Evolutionary conservation across 64 coral and sea anemone genomes (phyloP), one percentile per base, ranked within the genome.

Genomic region (Stichodactyla helianthus): DNA sequence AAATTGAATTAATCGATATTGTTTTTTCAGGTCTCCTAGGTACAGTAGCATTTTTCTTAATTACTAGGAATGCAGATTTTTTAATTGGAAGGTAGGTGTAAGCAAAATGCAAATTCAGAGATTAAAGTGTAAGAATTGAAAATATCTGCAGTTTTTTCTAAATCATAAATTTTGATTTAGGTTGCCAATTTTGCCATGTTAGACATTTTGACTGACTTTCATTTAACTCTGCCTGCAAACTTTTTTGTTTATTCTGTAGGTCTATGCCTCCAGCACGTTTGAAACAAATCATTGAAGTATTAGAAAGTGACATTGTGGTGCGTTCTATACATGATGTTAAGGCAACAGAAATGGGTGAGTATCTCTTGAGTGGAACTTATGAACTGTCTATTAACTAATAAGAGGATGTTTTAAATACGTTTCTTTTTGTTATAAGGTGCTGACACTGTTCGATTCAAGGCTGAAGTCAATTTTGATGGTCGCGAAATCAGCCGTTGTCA

Each of bases 401-500:
- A 3, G 27, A 74, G 12, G 26, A 65, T 65, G 6, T 5, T 17
- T 60, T 6, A 22, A n/a, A 23, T 74, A 35, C 55, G 0, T 58
- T 11, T 58, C 14, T 58, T 31, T 74, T 25, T 74, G 25, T 74
- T 14, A 7, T 35, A n/a, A 99, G 97, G 97, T 84, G 97, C 97
- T 51, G 97, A 99, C 51, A 92, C 89, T 27, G 97, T 99, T 20
- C 84, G 97, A 5, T 99, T 99, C 52, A 99, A 99, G 83, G 97
- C 97, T 16, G 97, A 99, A 27, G 93, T 99, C 8, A 99, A 99
- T 79, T 99, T 99, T 84, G 97, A 99, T 92, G 97, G 97, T 80
- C 93, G 97, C 51, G 97, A 99, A 78, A 99, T 99, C 67, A 99
- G 89, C 61, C 90, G 91, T 50, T 94, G 97, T 81, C 97, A 94